Conservation (phyloP, 2,888 invertebrate species). For the Muschampia plurimacula region DNA sequence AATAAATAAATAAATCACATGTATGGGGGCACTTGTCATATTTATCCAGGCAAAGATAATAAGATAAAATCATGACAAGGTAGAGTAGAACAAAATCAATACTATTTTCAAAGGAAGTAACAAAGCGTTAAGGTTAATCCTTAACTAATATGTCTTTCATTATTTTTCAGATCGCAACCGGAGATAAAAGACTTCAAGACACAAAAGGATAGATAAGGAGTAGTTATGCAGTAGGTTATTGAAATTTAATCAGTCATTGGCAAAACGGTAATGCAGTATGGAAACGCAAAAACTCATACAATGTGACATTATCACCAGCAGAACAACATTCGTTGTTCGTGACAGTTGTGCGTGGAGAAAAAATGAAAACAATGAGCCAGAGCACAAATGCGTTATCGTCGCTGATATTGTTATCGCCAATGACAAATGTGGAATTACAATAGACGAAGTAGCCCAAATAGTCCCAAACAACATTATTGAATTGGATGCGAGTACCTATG, state of each 20-base stretch:
- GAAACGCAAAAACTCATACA: slow-evolving; percentile 28
- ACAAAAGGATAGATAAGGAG: slow-evolving; percentile 10
- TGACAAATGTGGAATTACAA: slow-evolving; percentile 16
- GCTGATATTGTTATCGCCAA: slow-evolving; percentile 27
- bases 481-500: neutral
- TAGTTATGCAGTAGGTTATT: neutral
- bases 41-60: neutral
- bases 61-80: neutral
- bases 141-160: neutral
- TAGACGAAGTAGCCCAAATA: neutral
- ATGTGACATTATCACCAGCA: slow-evolving; percentile 24
- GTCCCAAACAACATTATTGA: neutral
- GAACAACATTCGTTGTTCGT: slow-evolving; percentile 25
- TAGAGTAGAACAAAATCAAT: neutral
- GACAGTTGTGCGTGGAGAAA: slow-evolving; percentile 26
- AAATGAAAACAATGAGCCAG: slow-evolving; percentile 28
- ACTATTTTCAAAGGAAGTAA: neutral
- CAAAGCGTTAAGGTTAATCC: neutral
- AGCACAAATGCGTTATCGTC: slow-evolving; percentile 21
- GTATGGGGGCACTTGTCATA: neutral
- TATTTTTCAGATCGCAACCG: slow-evolving; percentile 2
- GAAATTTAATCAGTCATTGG: slow-evolving; percentile 23
- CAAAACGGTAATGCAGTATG: slow-evolving; percentile 13
- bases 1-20: slow-evolving; percentile 2
- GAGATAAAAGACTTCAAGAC: neutral